These are phyloP conservation scores for Synanthedon andrenaeformis DNA, from an alignment of 2,888 invertebrate genomes.

Conservation along the genomic window DNA sequence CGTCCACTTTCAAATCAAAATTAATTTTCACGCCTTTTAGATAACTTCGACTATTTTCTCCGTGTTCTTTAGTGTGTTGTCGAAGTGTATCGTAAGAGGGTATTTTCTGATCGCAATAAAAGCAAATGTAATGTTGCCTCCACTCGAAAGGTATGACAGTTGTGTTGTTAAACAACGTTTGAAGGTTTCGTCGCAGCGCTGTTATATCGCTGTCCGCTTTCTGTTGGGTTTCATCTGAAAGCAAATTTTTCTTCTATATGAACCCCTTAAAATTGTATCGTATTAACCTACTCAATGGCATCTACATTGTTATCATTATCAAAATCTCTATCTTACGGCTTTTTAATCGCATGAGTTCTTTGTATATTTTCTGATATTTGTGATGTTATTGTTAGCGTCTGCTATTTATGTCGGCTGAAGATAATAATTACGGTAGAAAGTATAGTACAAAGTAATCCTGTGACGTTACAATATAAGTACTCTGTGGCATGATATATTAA, in stretches of 20 bases:
- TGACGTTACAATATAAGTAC: too few relatives aligned
- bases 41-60: not conserved
- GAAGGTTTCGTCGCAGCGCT: slow-evolving; percentile 2
- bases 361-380: too few relatives aligned
- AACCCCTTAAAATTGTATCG: not conserved
- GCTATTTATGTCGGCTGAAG: too few relatives aligned
- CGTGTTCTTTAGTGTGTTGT: not conserved
- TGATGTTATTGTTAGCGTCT: too few relatives aligned
- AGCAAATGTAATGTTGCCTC: not conserved
- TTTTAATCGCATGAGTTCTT: too few relatives aligned
- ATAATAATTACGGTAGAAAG: too few relatives aligned
- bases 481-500: too few relatives aligned
- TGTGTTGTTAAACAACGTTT: not conserved
- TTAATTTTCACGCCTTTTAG: not conserved
- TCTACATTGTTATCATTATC: too few relatives aligned
- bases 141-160: slow-evolving; percentile 2
- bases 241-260: slow-evolving; percentile 3
- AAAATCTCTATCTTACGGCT: too few relatives aligned
- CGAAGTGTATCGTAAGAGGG: not conserved
- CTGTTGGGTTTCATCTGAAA: slow-evolving; percentile 1
- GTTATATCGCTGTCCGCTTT: not conserved
- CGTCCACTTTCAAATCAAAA: slow-evolving; percentile 6
- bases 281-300: too few relatives aligned
- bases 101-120: slow-evolving; percentile 2
- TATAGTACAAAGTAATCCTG: too few relatives aligned